A percentile compares a stretch with the other conserved stretches of the same genome.
phyloP scores from a whole-genome alignment of 2,797 vertebrate species.

The Lindbergichthys nudifrons region DNA sequence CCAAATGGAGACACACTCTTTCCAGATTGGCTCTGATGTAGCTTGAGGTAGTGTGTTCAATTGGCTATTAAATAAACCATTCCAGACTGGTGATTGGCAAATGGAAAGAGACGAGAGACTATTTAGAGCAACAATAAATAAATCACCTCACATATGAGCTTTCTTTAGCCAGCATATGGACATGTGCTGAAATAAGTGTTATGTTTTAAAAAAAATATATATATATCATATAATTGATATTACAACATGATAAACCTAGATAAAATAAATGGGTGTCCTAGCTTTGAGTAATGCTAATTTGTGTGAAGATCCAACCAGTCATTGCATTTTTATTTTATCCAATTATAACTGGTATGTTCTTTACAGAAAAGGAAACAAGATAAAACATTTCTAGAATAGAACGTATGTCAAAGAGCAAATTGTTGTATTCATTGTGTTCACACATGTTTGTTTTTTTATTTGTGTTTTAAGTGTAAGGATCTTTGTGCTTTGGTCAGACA shows the following conservation, averaged over 20 bases:
- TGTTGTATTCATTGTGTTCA: too few relatives aligned
- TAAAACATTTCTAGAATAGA: background rate
- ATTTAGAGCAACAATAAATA: constrained; percentile 16
- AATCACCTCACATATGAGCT: constrained; percentile 8
- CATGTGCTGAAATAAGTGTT: background rate
- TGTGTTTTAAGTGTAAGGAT: background rate
- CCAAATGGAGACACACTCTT: constrained; percentile 32
- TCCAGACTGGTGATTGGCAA: constrained; percentile 26
- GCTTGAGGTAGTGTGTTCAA: constrained; percentile 5
- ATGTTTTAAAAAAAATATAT: background rate
- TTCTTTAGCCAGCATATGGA: background rate
- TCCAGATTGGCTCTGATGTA: constrained; percentile 19
- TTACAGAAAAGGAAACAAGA: background rate
- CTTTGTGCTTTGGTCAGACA: constrained; percentile 16
- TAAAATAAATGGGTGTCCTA: background rate
- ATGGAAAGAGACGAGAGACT: background rate
- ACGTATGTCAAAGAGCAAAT: background rate
- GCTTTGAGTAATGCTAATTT: background rate
- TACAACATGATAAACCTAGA: background rate
- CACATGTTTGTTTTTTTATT: too few relatives aligned
- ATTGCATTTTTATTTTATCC: background rate
- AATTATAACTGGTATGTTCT: background rate
- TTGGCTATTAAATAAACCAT: constrained; percentile 39
- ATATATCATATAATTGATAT: background rate
- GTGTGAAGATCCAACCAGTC: background rate